Evolutionary conservation across 2,888 invertebrate species (phyloP).

Genomic region (Quadriops clusia): DNA sequence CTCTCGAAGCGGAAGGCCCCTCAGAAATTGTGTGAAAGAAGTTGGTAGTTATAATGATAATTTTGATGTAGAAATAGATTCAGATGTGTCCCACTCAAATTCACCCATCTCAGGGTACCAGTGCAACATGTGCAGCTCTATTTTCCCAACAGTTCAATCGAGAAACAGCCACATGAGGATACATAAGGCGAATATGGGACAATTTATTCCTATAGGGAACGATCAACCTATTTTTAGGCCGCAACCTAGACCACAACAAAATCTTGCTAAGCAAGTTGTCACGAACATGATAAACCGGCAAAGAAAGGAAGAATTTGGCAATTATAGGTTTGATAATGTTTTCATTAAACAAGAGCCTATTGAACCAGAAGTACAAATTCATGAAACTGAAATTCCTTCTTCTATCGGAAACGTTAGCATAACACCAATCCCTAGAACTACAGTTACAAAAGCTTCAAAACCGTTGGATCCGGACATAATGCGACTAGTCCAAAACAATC

Average conservation of each 20-base stretch:
- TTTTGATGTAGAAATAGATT: conserved; percentile 17
- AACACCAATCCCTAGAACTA: conserved; percentile 29
- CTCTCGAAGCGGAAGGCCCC: conserved; percentile 26
- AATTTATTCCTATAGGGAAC: too few relatives aligned
- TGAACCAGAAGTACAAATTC: conserved; percentile 35
- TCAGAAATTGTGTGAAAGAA: conserved; percentile 31
- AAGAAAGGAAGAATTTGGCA: conserved; percentile 1
- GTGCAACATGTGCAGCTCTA: conserved; percentile 32
- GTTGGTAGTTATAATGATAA: conserved; percentile 29
- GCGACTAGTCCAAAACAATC: conserved; percentile 34
- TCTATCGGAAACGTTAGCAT: conserved; percentile 29
- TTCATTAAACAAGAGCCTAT: conserved; percentile 25
- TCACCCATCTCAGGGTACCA: conserved; percentile 25
- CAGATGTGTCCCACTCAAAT: conserved; percentile 6
- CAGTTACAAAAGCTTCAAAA: conserved; percentile 3
- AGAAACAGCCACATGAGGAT: conserved; percentile 36
- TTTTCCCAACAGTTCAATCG: conserved; percentile 34
- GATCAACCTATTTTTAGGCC: too few relatives aligned
- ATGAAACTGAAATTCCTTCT: conserved; percentile 24
- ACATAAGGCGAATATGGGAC: too few relatives aligned
- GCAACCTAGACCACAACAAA: conserved; percentile 12
- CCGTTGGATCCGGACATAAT: conserved; percentile 27
- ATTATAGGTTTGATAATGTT: conserved; percentile 9
- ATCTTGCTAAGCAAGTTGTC: too few relatives aligned
- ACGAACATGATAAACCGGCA: too few relatives aligned